These are phyloP conservation scores for Helleia helle DNA, from an alignment of 2,888 invertebrate species.

Conservation along the genomic window DNA sequence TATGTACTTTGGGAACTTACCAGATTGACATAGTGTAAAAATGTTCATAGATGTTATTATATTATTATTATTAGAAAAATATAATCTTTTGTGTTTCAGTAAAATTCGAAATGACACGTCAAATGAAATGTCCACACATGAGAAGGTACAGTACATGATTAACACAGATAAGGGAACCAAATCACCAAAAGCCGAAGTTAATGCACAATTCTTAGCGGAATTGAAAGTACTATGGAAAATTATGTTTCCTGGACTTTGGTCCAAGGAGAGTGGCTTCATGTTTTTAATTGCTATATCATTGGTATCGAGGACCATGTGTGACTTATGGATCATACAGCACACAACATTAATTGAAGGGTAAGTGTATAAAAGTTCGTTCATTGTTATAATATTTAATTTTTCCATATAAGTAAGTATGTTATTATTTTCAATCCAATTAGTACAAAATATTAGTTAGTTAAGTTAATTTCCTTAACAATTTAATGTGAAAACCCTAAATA, in stretches of 20 bases:
- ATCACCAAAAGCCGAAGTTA: conserved; percentile 81
- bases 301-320: conserved; percentile 92
- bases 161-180: conserved; percentile 78
- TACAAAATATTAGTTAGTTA: too few relatives aligned
- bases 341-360: conserved; percentile 95
- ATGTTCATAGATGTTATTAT: too few relatives aligned
- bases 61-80: too few relatives aligned
- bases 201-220: conserved; percentile 82
- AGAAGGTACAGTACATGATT: conserved; percentile 86
- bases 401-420: too few relatives aligned
- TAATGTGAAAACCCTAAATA: too few relatives aligned
- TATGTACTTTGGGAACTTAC: too few relatives aligned
- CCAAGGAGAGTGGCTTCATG: conserved; percentile 83
- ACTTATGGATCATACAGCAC: conserved; percentile 97
- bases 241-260: conserved; percentile 85
- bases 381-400: too few relatives aligned
- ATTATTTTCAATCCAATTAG: too few relatives aligned
- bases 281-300: conserved; percentile 85
- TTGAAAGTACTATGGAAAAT: conserved; percentile 80
- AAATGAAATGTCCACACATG: conserved; percentile 65
- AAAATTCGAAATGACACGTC: conserved; percentile 32
- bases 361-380: conserved; percentile 23
- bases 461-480: too few relatives aligned
- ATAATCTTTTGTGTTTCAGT: conserved; percentile 19
- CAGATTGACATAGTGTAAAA: too few relatives aligned